Evolutionary conservation across 2,113 vertebrate genomes (phyloP).

Genomic region (Gila orcuttii): DNA sequence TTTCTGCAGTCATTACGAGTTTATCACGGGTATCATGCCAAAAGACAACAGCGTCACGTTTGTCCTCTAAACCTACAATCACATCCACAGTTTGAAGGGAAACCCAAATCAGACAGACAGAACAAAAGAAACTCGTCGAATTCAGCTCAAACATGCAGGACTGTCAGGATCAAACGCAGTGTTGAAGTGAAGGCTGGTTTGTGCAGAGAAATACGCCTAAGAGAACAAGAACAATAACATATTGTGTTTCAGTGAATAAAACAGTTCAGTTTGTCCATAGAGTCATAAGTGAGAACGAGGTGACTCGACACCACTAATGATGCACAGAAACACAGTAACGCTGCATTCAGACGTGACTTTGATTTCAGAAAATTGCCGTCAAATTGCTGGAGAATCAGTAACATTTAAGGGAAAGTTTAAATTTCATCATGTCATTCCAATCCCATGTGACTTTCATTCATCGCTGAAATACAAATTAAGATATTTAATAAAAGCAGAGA

Average conservation of each 20-base stretch:
- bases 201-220: background rate
- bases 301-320: background rate
- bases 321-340: background rate
- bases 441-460: background rate
- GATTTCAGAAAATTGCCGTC: background rate
- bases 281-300: background rate
- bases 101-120: no score
- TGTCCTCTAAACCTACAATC: background rate
- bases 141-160: background rate
- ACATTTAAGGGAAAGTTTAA: background rate
- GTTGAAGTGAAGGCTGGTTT: background rate
- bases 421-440: background rate
- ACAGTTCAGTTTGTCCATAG: background rate
- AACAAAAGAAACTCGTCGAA: background rate
- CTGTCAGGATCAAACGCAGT: background rate
- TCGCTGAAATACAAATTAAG: background rate
- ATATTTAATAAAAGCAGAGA: background rate
- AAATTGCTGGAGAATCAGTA: background rate
- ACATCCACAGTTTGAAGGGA: background rate
- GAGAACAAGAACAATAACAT: background rate
- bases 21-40: background rate
- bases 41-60: background rate
- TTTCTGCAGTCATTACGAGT: slow-evolving; percentile 30
- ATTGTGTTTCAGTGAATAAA: background rate
- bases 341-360: background rate